Evolutionary conservation across 2,888 invertebrate genomes (phyloP), one percentile per base, ranked within the genome.

Genomic region (Rapana venosa): DNA sequence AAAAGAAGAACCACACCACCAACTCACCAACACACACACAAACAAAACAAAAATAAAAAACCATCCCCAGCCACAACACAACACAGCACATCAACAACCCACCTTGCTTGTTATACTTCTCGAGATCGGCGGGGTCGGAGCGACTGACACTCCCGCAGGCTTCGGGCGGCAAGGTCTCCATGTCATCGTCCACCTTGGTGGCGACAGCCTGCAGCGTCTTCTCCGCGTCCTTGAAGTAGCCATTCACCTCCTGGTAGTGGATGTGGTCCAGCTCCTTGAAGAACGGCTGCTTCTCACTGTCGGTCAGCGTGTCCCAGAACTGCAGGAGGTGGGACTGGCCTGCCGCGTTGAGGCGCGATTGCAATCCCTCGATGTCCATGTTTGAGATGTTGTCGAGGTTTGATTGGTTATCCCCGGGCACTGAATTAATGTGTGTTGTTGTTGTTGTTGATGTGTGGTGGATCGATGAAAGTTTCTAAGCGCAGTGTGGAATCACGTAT

Each of bases 311-410:
- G 93, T 97, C 97, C 98, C 98, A 98, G 96, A 97, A 98, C 93
- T 97, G 97, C 61, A 98, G 96, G 93, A 98, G 97, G 95, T 98
- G 98, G 92, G 97, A 97, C 96, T 98, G 98, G 90, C 97, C 97
- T 95, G 97, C 97, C 92, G 97, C 96, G 87, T 96, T 96, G 91
- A 98, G 91, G 20, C 91, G 90, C 30, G 90, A 86, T 87, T 88
- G 61, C 22, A 86, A 30, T 2, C 61, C 86, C 8, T 61, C 86
- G 8, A 86, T 11, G 4, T 86, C 86, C 66, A 66, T 86, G 61
- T 2, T 30, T 22, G 32, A 32, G 22, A 5, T 61, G 13, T 0
- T 17, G 30, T 22, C 11, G 36, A n/a, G 56, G 13, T 85, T 13
- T n/a, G 56, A 5, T n/a, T 15, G 32, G 30, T 30, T 32, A 32